Percentiles rank a stretch among this genome's conserved stretches.
phyloP scores from a whole-genome alignment of 2,113 vertebrate genomes.

The Anhinga anhinga region DNA sequence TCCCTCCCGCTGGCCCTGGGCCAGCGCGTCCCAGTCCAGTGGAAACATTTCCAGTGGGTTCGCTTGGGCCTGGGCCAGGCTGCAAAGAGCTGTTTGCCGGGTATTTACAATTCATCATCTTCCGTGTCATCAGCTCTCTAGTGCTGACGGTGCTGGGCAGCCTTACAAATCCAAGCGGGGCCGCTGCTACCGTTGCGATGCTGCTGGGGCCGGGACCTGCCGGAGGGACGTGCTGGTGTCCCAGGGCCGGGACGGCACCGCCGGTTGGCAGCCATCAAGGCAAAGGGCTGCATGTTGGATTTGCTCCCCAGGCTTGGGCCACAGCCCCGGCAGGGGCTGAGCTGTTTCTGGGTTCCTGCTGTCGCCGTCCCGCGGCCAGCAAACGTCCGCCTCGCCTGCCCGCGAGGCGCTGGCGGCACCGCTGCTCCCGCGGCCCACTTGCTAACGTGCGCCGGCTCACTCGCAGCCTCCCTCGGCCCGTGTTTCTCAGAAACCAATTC shows the following conservation, averaged over 20 bases:
- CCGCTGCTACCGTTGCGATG: neutral
- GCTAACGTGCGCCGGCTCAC: accelerated
- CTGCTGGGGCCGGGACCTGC: accelerated
- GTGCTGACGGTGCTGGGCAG: neutral
- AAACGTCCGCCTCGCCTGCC: neutral
- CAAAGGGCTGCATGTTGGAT: accelerated
- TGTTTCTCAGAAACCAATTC: neutral
- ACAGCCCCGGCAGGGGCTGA: accelerated
- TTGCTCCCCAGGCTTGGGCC: neutral
- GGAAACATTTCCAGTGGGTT: neutral
- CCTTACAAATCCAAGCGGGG: accelerated
- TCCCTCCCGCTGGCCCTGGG: accelerated
- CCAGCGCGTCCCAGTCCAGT: neutral
- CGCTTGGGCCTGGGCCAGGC: neutral
- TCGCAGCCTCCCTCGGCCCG: neutral
- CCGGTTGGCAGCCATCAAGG: neutral
- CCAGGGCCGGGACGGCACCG: accelerated
- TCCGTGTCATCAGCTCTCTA: neutral
- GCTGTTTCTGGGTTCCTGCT: neutral
- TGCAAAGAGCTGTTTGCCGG: neutral
- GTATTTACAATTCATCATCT: slow-evolving; percentile 1
- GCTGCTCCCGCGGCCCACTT: accelerated
- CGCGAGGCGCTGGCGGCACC: accelerated
- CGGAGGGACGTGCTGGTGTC: accelerated
- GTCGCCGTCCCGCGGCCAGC: no score